Evolutionary conservation across 2,888 invertebrate genomes (phyloP), one percentile per base, ranked within the genome.

Genomic region (Erpobdella octoculata): DNA sequence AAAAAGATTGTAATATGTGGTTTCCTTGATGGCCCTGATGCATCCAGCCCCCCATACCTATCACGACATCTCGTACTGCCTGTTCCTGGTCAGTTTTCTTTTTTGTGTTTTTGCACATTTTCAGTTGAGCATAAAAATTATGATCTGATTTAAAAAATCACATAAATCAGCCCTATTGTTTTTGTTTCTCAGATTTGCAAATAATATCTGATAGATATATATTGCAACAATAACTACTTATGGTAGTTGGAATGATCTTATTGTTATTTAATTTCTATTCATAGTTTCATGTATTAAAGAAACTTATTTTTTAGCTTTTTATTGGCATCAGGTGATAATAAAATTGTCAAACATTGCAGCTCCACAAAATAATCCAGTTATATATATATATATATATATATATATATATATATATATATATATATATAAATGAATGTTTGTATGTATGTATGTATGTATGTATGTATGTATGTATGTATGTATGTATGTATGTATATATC

Each of bases 61-160:
- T 93, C 93, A 74, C 88, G 93, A 48, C 95, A 96, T 83, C 86
- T 95, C 74, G 88, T 96, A 8, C 86, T 95, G 76, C 92, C 95
- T 21, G 38, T 70, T 25, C n/a, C 62, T 53, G 69, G 69, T 58
- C 8, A 15, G 46, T 31, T 53, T 25, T 58, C 37, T 8, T 5
- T 21, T 59, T 21, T 59, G 12, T 25, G 12, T 8, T 21, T 15
- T 21, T 9, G 25, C 8, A 59, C 25, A 18, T n/a, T n/a, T n/a
- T n/a, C n/a, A n/a, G n/a, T n/a, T n/a, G n/a, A n/a, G n/a, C n/a
- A n/a, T n/a, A n/a, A n/a, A n/a, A n/a, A n/a, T n/a, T n/a, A n/a
- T n/a, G n/a, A n/a, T n/a, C n/a, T n/a, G n/a, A n/a, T n/a, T n/a
- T n/a, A n/a, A n/a, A n/a, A n/a, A n/a, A n/a, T n/a, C n/a, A n/a